Percentiles rank a stretch among this genome's conserved stretches.
phyloP scores from a whole-genome alignment of 2,113 vertebrate genomes.

The Platysternon megacephalum region DNA sequence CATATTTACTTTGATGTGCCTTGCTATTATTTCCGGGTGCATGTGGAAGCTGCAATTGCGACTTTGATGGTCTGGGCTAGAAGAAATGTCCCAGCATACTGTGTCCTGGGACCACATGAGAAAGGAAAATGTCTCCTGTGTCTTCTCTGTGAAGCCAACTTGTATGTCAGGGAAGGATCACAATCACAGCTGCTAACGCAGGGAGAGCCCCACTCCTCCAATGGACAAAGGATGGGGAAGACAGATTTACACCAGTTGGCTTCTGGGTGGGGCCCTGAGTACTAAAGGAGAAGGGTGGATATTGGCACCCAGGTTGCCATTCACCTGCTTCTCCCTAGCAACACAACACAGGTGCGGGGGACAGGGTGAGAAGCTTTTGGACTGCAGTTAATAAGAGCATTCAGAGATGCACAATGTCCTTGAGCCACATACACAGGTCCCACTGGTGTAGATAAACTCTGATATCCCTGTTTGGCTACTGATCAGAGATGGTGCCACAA shows the following conservation, averaged over 20 bases:
- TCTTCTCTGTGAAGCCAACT: conserved; percentile 19
- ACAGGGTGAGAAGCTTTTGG: background rate
- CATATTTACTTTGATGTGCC: conserved; percentile 36
- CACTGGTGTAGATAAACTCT: background rate
- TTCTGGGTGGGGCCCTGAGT: background rate
- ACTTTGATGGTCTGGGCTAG: conserved; percentile 61
- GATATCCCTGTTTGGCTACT: background rate
- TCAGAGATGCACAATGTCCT: background rate
- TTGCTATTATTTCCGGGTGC: conserved; percentile 54
- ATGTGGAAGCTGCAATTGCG: conserved; percentile 37
- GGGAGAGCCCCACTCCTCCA: background rate
- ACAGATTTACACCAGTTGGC: background rate
- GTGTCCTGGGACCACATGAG: conserved; percentile 34
- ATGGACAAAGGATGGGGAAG: background rate
- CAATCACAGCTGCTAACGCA: background rate
- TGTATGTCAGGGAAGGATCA: conserved; percentile 28
- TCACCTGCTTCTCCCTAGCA: background rate
- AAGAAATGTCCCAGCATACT: conserved; percentile 1
- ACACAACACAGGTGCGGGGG: background rate
- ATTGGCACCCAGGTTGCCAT: background rate
- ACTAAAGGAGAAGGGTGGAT: background rate
- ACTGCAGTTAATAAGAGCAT: background rate
- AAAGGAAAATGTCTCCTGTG: conserved; percentile 44
- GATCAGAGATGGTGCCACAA: background rate
- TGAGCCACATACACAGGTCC: background rate